Percentiles rank a stretch among this genome's conserved stretches.
Conservation (phyloP, 1,140 invertebrate genomes). For the Pissodes strobi region DNA sequence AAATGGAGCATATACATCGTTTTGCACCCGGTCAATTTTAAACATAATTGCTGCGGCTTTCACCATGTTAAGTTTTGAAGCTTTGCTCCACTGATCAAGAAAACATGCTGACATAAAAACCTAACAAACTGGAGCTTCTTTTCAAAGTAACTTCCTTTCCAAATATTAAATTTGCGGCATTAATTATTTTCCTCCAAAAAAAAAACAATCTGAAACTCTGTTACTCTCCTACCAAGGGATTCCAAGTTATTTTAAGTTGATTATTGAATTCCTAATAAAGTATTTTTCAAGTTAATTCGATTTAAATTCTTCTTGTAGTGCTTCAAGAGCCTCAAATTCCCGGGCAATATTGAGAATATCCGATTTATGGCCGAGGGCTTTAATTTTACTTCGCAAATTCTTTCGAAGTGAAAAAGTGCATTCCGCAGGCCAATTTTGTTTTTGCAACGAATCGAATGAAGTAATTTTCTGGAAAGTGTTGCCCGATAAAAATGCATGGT, state of each 20-base stretch:
- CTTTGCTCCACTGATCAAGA: too few species aligned
- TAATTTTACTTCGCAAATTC: neutral
- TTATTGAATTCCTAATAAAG: constrained; percentile 9
- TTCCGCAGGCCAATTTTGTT: neutral
- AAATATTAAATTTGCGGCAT: too few species aligned
- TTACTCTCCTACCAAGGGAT: too few species aligned
- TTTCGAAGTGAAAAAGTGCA: neutral
- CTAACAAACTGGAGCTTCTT: too few species aligned
- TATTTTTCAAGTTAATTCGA: constrained; percentile 8
- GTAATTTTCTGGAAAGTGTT: neutral
- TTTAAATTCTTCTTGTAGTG: constrained; percentile 5
- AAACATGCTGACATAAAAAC: too few species aligned
- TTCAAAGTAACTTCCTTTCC: too few species aligned
- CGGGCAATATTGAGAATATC: constrained; percentile 12
- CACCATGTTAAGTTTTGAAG: too few species aligned
- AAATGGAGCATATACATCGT: too few species aligned
- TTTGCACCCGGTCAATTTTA: too few species aligned
- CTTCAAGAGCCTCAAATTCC: constrained; percentile 4
- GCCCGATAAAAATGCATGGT: too few species aligned
- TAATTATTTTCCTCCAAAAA: neutral
- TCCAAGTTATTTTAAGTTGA: neutral
- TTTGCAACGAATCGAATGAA: neutral
- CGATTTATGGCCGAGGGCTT: constrained; percentile 9
- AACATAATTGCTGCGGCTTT: too few species aligned
- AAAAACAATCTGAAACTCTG: too few species aligned